Evolutionary conservation across 1,140 invertebrate genomes (phyloP).

Genomic region (Capitella teleta): DNA sequence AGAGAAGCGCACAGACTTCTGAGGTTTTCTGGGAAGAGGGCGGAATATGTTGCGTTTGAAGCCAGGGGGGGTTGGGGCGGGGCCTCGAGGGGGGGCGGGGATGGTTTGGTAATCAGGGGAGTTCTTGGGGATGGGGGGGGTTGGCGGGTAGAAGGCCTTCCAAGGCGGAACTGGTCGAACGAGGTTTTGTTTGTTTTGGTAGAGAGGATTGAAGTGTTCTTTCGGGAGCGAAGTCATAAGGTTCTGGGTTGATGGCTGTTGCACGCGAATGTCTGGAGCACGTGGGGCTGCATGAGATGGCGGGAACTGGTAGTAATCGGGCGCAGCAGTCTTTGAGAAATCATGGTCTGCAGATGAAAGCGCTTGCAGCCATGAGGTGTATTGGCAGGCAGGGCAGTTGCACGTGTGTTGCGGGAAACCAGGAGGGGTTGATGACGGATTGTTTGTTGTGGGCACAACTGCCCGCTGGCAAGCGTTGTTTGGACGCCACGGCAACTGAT

Average conservation of each 20-base stretch:
- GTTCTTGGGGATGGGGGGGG: not conserved
- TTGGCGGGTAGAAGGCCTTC: not conserved
- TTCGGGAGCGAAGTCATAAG: not conserved
- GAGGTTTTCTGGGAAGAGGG: not conserved
- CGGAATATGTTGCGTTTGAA: not conserved
- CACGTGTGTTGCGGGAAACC: no score
- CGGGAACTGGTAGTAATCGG: no score
- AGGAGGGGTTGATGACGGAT: no score
- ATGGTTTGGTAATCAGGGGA: slow-evolving; percentile 1
- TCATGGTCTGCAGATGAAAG: no score
- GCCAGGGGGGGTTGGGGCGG: not conserved
- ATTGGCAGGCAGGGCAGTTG: no score
- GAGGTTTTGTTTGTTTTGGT: not conserved
- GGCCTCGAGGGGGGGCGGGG: not conserved
- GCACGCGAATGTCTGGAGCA: no score
- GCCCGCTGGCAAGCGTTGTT: no score
- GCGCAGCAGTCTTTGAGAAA: no score
- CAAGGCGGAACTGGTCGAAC: not conserved
- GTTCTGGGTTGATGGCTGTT: not conserved
- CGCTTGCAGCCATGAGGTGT: no score
- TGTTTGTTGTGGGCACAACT: not conserved
- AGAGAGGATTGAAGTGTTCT: not conserved
- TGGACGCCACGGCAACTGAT: no score
- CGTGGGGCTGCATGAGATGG: no score
- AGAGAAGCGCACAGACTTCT: slow-evolving; percentile 4